phyloP scores from a whole-genome alignment of 2,888 invertebrate genomes.

The Orchesella flavescens region DNA sequence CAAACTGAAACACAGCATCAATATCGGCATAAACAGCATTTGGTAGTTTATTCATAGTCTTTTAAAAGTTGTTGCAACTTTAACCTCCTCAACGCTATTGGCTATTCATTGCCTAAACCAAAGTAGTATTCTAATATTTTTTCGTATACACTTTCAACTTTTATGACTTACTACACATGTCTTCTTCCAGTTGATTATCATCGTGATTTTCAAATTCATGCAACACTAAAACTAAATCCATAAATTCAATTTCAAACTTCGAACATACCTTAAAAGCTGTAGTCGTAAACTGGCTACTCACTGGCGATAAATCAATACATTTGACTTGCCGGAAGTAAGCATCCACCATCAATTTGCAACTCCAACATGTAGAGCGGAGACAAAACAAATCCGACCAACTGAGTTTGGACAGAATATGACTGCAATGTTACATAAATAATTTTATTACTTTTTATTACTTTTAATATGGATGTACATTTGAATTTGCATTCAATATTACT shows the following conservation, averaged over 20 bases:
- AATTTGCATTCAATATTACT: background rate
- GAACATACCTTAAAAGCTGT: conserved; percentile 53
- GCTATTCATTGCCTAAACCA: too few species aligned
- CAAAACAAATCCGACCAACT: conserved; percentile 60
- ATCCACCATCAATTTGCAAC: conserved; percentile 36
- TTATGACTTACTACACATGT: too few species aligned
- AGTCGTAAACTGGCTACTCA: conserved; percentile 26
- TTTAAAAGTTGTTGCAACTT: too few species aligned
- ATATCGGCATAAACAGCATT: too few species aligned
- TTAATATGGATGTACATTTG: background rate
- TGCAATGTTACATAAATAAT: conserved; percentile 32
- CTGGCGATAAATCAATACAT: conserved; percentile 15
- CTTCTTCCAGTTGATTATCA: too few species aligned
- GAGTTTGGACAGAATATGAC: conserved; percentile 43
- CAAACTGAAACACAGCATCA: too few species aligned
- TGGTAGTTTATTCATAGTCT: too few species aligned
- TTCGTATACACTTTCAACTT: too few species aligned
- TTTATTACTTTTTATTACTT: background rate
- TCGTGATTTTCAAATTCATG: too few species aligned
- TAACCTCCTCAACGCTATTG: too few species aligned
- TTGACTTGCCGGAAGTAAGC: conserved; percentile 58
- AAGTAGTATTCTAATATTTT: too few species aligned
- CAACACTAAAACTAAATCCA: too few species aligned
- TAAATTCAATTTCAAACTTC: background rate
- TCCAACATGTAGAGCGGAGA: conserved; percentile 41